Percentiles rank a stretch among this genome's conserved stretches.
These are phyloP conservation scores for Halocaridina rubra DNA, from an alignment of 2,888 invertebrate species.

Conservation along the genomic window DNA sequence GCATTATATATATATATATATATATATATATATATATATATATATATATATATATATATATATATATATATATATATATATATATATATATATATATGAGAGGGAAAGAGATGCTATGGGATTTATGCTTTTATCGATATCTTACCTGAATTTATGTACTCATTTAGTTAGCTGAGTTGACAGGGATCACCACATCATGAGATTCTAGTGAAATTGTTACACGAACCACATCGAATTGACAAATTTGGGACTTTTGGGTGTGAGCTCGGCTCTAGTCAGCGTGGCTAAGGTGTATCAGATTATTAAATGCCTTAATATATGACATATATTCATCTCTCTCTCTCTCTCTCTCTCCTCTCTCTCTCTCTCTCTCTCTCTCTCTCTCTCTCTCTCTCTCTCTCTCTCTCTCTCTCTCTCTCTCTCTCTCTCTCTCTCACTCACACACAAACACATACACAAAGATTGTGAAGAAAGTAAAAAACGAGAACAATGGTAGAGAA, in stretches of 20 bases:
- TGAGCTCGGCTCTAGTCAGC: background rate
- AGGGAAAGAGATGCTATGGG: too few relatives aligned
- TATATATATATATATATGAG: background rate
- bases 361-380: background rate
- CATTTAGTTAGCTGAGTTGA: too few relatives aligned
- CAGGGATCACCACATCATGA: too few relatives aligned
- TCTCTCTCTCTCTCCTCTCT: background rate
- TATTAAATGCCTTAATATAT: background rate
- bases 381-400: background rate
- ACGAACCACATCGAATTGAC: too few relatives aligned
- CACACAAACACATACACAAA: too few relatives aligned
- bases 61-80: conserved; percentile 14
- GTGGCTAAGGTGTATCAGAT: background rate
- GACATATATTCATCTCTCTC: background rate
- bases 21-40: background rate
- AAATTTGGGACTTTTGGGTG: too few relatives aligned
- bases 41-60: conserved; percentile 6
- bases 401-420: background rate
- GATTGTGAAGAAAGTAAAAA: too few relatives aligned
- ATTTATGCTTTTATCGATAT: background rate
- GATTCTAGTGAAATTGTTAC: too few relatives aligned
- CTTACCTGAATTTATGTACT: too few relatives aligned
- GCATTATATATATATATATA: background rate
- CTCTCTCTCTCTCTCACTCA: background rate
- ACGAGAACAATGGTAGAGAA: background rate